A percentile compares a stretch with the other conserved stretches of the same genome.
These are phyloP conservation scores for Ceriagrion tenellum DNA, from an alignment of 2,888 invertebrate species.

Conservation along the genomic window DNA sequence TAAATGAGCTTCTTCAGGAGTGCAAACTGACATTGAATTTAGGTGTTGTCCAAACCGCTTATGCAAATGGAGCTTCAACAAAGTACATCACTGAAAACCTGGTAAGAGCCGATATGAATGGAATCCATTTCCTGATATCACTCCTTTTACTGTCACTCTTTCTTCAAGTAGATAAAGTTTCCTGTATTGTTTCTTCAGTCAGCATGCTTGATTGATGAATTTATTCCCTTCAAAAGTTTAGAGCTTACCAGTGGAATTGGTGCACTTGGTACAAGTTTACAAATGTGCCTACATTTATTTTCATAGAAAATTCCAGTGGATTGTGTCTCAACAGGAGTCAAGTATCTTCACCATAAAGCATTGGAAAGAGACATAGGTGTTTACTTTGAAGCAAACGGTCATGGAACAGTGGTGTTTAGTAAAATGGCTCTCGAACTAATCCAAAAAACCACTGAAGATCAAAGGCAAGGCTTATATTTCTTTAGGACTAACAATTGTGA, in stretches of 20 bases:
- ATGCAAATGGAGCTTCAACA: conserved; percentile 98
- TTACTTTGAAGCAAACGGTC: conserved; percentile 99
- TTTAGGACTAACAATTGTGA: not conserved
- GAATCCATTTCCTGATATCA: too few species aligned
- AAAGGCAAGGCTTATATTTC: conserved; percentile 75
- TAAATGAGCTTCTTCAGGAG: conserved; percentile 78
- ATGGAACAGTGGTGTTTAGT: conserved; percentile 96
- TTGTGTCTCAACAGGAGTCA: conserved; percentile 97
- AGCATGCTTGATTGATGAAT: too few species aligned
- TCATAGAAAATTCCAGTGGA: conserved; percentile 92
- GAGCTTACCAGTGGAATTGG: not conserved
- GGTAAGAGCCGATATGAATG: conserved; percentile 77
- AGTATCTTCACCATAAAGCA: conserved; percentile 96
- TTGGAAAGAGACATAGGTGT: conserved; percentile 95
- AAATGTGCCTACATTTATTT: not conserved
- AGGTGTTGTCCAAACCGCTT: conserved; percentile 98
- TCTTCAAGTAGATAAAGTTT: too few species aligned
- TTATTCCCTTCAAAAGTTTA: not conserved
- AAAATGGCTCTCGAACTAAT: conserved; percentile 80
- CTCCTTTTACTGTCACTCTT: too few species aligned
- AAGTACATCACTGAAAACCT: conserved; percentile 89
- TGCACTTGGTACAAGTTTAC: not conserved
- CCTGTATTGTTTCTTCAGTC: too few species aligned
- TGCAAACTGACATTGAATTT: conserved; percentile 84
- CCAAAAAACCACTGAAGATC: conserved; percentile 79